Percentiles rank a stretch among this genome's conserved stretches.
These are phyloP conservation scores for Caenorhabditis sp. DNA, from an alignment of 2,888 invertebrate genomes.

Conservation along the genomic window DNA sequence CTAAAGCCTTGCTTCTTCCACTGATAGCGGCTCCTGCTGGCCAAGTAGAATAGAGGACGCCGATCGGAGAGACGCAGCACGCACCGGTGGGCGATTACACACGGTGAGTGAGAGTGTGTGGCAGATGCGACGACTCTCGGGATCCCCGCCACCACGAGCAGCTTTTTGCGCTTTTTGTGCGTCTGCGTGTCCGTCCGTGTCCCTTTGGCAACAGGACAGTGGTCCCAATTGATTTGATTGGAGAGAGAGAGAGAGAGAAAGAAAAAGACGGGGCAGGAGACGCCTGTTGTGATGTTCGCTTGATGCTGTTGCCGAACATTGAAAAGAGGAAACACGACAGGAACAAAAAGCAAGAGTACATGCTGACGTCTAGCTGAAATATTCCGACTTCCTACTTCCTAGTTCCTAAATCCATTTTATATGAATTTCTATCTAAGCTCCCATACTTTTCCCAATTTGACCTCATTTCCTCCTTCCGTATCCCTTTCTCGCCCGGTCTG, in stretches of 20 bases:
- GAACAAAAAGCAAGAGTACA: too few species aligned
- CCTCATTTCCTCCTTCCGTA: neutral
- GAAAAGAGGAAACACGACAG: neutral
- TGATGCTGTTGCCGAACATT: slow-evolving; percentile 2
- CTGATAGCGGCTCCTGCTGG: slow-evolving; percentile 42
- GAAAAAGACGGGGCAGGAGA: neutral
- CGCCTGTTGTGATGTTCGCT: slow-evolving; percentile 34
- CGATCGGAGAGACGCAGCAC: slow-evolving; percentile 52
- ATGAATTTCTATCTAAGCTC: too few species aligned
- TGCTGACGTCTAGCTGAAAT: too few species aligned
- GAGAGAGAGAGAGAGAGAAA: neutral
- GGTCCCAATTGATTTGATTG: slow-evolving; percentile 3
- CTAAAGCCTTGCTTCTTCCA: slow-evolving; percentile 44
- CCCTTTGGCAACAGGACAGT: neutral
- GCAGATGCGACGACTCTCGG: slow-evolving; percentile 33
- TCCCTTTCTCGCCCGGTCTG: neutral
- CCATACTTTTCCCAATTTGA: neutral
- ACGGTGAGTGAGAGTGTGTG: slow-evolving; percentile 36
- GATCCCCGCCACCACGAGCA: slow-evolving; percentile 29
- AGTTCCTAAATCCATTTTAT: neutral
- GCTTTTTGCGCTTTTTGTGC: slow-evolving; percentile 37
- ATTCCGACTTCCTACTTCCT: too few species aligned
- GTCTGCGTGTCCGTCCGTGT: slow-evolving; percentile 38
- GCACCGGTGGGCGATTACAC: slow-evolving; percentile 60
- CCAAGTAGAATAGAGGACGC: slow-evolving; percentile 9